Base-by-base conservation (phyloP, 2,113 vertebrate genomes). In the Lasiurus cinereus region DNA sequence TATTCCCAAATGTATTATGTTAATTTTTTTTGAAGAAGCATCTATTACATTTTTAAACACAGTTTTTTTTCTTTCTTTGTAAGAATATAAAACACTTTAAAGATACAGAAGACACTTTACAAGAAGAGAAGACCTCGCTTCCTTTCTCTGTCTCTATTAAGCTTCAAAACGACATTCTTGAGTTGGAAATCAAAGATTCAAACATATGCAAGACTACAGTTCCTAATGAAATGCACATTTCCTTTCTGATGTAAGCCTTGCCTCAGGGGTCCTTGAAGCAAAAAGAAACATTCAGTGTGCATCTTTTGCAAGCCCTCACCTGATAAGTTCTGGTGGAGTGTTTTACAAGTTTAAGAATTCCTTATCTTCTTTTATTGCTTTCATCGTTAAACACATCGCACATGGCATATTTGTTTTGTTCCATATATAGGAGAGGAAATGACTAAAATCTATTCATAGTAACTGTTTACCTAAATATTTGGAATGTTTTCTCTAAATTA, bases 1-100 rank as follows among this genome's bases (percentile, higher is more conserved):
- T 94, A 88, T 43, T 96, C 77, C 77, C 88, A 83, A 94, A 18
- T 54, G 8, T 31, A 67, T 92, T 79, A 29, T 92, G 80, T 74
- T 94, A 94, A 90, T 90, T 96, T 92, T 72, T 72, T 93, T 94
- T 93, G 91, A 96, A 88, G 88, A 97, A 96, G 67, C 67, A 74
- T 90, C 82, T 67, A 94, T 93, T 94, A 93, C 29, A 92, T 95
- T 93, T 97, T 90, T 90, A 85, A 94, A 85, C 79, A 93, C 14
- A 31, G 1, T 93, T 96, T 73, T 66, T 88, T 74, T 95, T 82
- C 36, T 91, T 91, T 90, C 82, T 93, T 92, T 95, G 77, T 74
- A 90, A 67, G 67, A 88, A 88, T 90, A 72, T 83, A 93, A 94
- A 93, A n/a, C 59, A 48, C 66, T 88, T 69, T 83, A 91, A 88